Conservation (phyloP, 2,113 vertebrate species). For the Grallaria varia region DNA sequence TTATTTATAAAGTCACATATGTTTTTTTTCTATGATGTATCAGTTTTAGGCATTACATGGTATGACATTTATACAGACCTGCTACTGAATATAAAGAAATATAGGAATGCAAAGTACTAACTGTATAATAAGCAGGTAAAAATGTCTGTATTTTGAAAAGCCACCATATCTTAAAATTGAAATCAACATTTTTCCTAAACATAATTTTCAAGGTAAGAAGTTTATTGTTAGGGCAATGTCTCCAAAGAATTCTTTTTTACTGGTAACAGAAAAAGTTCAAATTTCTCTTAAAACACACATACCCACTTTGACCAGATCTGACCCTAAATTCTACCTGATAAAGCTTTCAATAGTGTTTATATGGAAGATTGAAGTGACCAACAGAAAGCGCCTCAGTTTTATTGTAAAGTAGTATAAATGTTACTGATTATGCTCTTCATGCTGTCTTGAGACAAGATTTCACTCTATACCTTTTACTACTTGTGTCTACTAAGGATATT, state of each 20-base stretch:
- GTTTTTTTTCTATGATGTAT: background rate
- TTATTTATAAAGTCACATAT: accelerated
- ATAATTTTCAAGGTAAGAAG: background rate
- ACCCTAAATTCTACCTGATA: background rate
- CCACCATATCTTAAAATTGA: background rate
- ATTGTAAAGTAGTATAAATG: background rate
- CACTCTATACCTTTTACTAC: background rate
- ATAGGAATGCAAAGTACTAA: background rate
- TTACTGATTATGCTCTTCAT: background rate
- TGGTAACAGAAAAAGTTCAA: background rate
- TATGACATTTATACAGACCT: background rate
- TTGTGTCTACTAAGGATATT: background rate
- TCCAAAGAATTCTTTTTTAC: background rate
- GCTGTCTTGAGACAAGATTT: background rate
- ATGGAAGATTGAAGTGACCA: background rate
- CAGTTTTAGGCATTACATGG: background rate
- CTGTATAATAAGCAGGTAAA: background rate
- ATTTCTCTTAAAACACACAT: background rate
- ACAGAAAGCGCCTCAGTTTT: background rate
- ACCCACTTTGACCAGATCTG: background rate
- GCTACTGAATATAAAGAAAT: background rate
- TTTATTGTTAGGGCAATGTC: background rate
- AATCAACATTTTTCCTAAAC: background rate
- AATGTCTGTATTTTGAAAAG: background rate
- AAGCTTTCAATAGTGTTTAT: background rate